These are phyloP conservation scores for Pseudanteris insignis DNA, from an alignment of 2,888 invertebrate genomes.

Conservation along the genomic window DNA sequence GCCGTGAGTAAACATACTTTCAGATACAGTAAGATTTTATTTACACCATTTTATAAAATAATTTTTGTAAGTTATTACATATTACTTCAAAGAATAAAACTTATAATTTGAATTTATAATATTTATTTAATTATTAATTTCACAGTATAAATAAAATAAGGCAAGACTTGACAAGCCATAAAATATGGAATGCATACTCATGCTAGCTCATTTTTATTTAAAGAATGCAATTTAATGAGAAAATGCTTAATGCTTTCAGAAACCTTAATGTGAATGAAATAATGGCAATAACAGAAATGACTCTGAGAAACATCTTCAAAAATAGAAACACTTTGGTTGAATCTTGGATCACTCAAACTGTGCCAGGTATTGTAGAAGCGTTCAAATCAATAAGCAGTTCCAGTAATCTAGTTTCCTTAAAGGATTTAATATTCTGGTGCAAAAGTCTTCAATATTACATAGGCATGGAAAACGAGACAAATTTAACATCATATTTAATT, in stretches of 20 bases:
- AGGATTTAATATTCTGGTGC: constrained; percentile 58
- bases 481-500: constrained; percentile 51
- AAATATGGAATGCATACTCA: no score
- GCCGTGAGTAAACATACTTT: constrained; percentile 52
- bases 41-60: no score
- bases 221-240: no score
- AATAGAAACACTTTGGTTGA: constrained; percentile 45
- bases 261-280: constrained; percentile 52
- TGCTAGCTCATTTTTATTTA: no score
- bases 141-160: no score
- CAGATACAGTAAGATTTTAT: no score
- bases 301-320: constrained; percentile 52
- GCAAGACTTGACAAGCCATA: no score
- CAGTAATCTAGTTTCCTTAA: constrained; percentile 44
- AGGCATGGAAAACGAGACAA: constrained; percentile 48
- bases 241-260: no score
- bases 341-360: constrained; percentile 55
- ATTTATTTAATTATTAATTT: no score
- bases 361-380: constrained; percentile 53
- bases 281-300: constrained; percentile 55
- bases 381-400: constrained; percentile 47
- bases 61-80: no score
- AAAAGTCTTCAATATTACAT: constrained; percentile 56
- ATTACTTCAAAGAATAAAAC: no score
- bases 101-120: no score